phyloP scores from a whole-genome alignment of 2,888 invertebrate species.

The Celastrina argiolus region DNA sequence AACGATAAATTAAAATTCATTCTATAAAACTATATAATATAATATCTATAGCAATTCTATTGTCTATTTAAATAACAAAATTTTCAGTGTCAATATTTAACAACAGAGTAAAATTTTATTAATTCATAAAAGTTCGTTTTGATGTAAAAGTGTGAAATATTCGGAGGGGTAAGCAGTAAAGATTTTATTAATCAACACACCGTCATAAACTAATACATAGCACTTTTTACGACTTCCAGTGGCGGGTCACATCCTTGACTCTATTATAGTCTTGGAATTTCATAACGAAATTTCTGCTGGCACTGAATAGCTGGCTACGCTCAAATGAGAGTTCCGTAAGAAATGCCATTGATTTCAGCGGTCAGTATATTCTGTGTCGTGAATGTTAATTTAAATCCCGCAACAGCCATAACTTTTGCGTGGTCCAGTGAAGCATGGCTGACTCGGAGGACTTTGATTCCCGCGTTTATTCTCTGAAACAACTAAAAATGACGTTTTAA shows the following conservation, averaged over 20 bases:
- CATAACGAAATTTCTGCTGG: slow-evolving; percentile 27
- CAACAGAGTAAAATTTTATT: too few species aligned
- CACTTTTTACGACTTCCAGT: slow-evolving; percentile 11
- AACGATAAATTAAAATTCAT: too few species aligned
- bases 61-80: too few species aligned
- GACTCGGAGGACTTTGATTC: too few species aligned
- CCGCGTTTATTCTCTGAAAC: too few species aligned
- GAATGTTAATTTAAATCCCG: not conserved
- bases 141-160: not conserved
- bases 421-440: too few species aligned
- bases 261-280: slow-evolving; percentile 26
- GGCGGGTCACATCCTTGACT: slow-evolving; percentile 17
- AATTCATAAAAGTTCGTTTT: too few species aligned
- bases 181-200: slow-evolving; percentile 4
- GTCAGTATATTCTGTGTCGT: not conserved
- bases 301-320: slow-evolving; percentile 14
- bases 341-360: slow-evolving; percentile 11
- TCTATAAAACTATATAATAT: too few species aligned
- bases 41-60: too few species aligned
- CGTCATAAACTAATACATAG: slow-evolving; percentile 7
- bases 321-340: slow-evolving; percentile 15
- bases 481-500: too few species aligned
- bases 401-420: too few species aligned
- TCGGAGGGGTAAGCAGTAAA: not conserved
- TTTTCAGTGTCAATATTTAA: too few species aligned